Conservation (phyloP, 2,888 invertebrate genomes). For the Hirtodrosophila cameraria region DNA sequence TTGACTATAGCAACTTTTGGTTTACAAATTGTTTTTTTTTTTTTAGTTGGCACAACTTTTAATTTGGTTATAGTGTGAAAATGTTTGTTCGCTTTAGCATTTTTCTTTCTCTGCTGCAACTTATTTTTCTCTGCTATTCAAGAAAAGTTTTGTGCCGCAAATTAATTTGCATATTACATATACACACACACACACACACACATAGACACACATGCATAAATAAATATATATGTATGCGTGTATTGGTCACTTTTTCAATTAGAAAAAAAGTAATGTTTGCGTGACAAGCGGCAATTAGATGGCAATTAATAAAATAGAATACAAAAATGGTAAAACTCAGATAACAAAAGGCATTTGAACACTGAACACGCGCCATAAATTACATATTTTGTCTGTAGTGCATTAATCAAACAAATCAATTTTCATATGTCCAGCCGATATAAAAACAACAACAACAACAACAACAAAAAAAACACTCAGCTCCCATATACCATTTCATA, state of each 20-base stretch:
- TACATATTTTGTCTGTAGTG: conserved; percentile 14
- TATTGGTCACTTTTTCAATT: conserved; percentile 54
- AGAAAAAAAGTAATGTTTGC: conserved; percentile 46
- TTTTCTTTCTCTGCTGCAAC: conserved; percentile 9
- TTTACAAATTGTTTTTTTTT: conserved; percentile 78
- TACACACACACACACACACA: conserved; percentile 19
- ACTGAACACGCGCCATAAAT: conserved; percentile 4
- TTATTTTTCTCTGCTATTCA: conserved; percentile 40
- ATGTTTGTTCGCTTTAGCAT: conserved; percentile 54
- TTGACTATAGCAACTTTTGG: conserved; percentile 63
- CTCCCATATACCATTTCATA: conserved; percentile 40
- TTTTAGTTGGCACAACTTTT: conserved; percentile 74
- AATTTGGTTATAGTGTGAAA: conserved; percentile 77
- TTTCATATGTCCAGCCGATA: conserved; percentile 51
- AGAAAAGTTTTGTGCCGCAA: conserved; percentile 64
- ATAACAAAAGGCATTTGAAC: too few relatives aligned
- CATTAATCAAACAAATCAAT: conserved; percentile 77
- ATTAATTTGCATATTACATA: conserved; percentile 69
- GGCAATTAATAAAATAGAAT: conserved; percentile 71
- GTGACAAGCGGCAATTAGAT: conserved; percentile 64
- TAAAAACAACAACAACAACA: conserved; percentile 41
- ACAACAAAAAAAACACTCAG: conserved; percentile 49
- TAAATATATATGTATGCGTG: conserved; percentile 4
- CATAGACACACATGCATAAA: background rate
- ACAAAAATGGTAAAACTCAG: too few relatives aligned